Conservation (phyloP, 2,888 invertebrate species). For the Dryadula phaetusa region DNA sequence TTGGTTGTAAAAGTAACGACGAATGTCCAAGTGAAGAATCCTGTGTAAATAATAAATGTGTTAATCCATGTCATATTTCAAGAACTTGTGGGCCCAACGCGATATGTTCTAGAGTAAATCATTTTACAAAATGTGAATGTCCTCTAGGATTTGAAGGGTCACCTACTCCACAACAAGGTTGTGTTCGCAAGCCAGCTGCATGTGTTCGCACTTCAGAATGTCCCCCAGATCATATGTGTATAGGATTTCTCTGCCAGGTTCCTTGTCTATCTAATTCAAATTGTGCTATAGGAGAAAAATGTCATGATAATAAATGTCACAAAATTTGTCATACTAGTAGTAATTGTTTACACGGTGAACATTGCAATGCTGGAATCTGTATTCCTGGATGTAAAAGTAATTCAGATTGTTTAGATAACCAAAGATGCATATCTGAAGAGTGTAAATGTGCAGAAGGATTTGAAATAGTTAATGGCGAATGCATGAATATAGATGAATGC, state of each 20-base stretch:
- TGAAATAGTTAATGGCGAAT: constrained; percentile 88
- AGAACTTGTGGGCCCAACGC: constrained; percentile 94
- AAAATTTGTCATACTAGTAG: constrained; percentile 95
- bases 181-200: constrained; percentile 90
- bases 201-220: constrained; percentile 90
- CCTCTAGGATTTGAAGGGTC: constrained; percentile 94
- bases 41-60: constrained; percentile 93
- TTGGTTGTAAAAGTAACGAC: constrained; percentile 93
- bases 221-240: constrained; percentile 90
- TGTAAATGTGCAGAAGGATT: constrained; percentile 93
- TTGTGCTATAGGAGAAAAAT: constrained; percentile 94
- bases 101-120: constrained; percentile 89
- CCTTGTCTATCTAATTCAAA: constrained; percentile 89
- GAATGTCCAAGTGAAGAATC: constrained; percentile 91
- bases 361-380: constrained; percentile 92
- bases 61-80: constrained; percentile 91
- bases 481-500: constrained; percentile 94
- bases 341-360: constrained; percentile 95
- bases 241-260: constrained; percentile 90
- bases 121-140: constrained; percentile 91
- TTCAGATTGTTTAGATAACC: constrained; percentile 90
- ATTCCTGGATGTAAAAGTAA: constrained; percentile 92
- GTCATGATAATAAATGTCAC: constrained; percentile 90
- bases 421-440: constrained; percentile 89
- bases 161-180: constrained; percentile 94